These are phyloP conservation scores for Aphis gossypii DNA, from an alignment of 1,140 invertebrate species.

Conservation along the genomic window DNA sequence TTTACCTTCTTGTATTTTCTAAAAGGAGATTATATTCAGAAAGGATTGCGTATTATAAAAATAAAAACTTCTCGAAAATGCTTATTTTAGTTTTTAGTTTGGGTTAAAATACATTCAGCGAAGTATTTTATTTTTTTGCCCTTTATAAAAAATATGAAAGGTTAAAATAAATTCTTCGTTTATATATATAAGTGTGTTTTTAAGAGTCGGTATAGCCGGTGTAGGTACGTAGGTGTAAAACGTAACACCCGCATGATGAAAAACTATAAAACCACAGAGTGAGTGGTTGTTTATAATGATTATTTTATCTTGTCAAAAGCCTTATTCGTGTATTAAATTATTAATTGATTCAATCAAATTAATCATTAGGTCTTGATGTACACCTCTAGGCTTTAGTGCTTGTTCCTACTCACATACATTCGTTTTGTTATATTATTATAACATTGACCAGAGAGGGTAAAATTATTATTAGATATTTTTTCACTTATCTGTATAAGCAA, in stretches of 20 bases:
- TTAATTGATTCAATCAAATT: background rate
- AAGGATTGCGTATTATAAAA: background rate
- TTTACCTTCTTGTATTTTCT: background rate
- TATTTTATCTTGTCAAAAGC: background rate
- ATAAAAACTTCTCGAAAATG: background rate
- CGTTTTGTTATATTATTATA: too few relatives aligned
- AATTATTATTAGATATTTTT: too few relatives aligned
- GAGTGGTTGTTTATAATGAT: background rate
- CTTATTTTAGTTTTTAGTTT: conserved; percentile 6
- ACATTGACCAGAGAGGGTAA: too few relatives aligned
- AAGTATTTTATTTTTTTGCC: background rate
- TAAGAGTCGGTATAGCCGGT: background rate
- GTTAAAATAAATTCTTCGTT: background rate
- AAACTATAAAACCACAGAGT: background rate
- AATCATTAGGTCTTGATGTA: too few relatives aligned
- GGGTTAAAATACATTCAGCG: background rate
- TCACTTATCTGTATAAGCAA: background rate
- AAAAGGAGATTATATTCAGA: background rate
- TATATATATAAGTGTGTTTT: background rate
- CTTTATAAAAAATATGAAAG: background rate
- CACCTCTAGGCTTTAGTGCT: too few relatives aligned
- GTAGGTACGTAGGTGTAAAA: background rate
- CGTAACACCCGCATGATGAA: background rate
- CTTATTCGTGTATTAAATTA: background rate
- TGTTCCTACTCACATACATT: too few relatives aligned